phyloP scores from a whole-genome alignment of 2,797 vertebrate genomes.

The Choloepus didactylus region DNA sequence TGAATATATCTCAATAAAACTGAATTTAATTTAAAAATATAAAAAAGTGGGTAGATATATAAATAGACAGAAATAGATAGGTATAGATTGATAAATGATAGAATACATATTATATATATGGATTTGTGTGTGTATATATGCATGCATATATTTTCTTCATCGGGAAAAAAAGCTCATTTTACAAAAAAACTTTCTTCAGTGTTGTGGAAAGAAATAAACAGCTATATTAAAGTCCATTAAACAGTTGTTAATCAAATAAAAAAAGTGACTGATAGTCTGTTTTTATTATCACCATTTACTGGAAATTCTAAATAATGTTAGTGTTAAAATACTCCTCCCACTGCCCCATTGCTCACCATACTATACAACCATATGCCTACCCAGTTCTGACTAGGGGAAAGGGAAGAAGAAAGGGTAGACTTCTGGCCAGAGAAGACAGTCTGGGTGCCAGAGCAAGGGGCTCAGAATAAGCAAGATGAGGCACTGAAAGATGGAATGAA shows the following conservation, averaged over 20 bases:
- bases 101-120: too few species aligned
- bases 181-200: too few species aligned
- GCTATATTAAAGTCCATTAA: too few species aligned
- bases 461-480: neutral
- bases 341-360: neutral
- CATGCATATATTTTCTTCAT: too few species aligned
- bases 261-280: conserved; percentile 30
- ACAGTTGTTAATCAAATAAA: neutral
- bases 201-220: too few species aligned
- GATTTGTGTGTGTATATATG: too few species aligned
- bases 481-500: neutral
- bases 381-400: neutral
- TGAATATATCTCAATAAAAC: too few species aligned
- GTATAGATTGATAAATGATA: too few species aligned
- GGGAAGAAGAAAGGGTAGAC: neutral
- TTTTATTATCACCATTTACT: conserved; percentile 23
- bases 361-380: neutral
- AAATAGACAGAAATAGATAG: too few species aligned
- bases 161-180: too few species aligned
- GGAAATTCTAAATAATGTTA: conserved; percentile 42
- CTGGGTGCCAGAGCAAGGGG: neutral
- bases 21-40: too few species aligned
- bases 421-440: conserved; percentile 12
- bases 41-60: too few species aligned
- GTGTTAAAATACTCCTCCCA: conserved; percentile 46